A percentile compares a stretch with the other conserved stretches of the same genome.
Conservation (phyloP, 2,888 invertebrate species). For the Zaprionus obscuricornis region DNA sequence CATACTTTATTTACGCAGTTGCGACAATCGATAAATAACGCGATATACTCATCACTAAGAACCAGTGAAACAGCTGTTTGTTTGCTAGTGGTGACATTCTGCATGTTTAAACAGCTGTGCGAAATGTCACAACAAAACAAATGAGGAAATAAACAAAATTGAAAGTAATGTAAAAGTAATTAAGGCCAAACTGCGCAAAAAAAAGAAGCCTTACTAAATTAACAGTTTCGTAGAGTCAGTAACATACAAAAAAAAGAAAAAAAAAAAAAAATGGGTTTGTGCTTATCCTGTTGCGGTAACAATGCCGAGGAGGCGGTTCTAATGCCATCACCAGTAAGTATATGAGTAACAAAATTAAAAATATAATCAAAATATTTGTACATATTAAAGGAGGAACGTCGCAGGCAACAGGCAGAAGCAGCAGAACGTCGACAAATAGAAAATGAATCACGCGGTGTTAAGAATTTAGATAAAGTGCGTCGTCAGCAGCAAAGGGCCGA, state of each 20-base stretch:
- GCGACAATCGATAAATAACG: neutral
- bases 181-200: conserved; percentile 43
- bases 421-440: conserved; percentile 87
- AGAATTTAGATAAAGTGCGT: conserved; percentile 86
- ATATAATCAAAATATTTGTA: neutral
- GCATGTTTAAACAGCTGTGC: conserved; percentile 36
- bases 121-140: conserved; percentile 62
- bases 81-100: conserved; percentile 38
- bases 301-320: conserved; percentile 77
- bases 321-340: conserved; percentile 79
- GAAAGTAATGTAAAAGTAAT: conserved; percentile 40
- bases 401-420: conserved; percentile 87
- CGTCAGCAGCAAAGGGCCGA: conserved; percentile 86
- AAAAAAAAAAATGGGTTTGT: conserved; percentile 69
- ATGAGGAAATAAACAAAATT: conserved; percentile 17
- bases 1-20: neutral
- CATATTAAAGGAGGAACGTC: conserved; percentile 85
- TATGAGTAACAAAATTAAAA: neutral
- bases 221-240: conserved; percentile 10
- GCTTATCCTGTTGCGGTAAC: conserved; percentile 76
- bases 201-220: conserved; percentile 51
- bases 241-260: neutral
- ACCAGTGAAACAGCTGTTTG: conserved; percentile 28
- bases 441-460: conserved; percentile 87
- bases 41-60: conserved; percentile 27